Conservation (phyloP, 2,797 vertebrate genomes). For the Scolopax rusticola region DNA sequence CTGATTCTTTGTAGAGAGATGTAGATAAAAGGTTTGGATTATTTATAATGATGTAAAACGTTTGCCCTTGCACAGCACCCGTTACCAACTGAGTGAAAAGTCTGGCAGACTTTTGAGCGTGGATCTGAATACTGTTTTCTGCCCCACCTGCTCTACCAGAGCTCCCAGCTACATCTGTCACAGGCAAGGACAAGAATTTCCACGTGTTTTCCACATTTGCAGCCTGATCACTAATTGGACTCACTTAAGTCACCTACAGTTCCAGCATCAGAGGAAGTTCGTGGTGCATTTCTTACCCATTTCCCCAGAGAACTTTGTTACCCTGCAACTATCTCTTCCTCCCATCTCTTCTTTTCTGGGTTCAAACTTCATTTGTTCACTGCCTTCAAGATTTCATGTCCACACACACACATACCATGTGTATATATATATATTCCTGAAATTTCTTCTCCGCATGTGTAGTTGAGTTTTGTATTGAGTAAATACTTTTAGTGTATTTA, state of each 20-base stretch:
- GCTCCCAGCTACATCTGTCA: neutral
- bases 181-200: neutral
- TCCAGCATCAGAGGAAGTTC: neutral
- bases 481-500: neutral
- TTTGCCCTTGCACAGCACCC: neutral
- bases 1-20: neutral
- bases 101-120: neutral
- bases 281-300: rapidly evolving
- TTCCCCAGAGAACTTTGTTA: neutral
- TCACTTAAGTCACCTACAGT: neutral
- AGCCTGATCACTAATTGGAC: neutral
- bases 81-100: neutral
- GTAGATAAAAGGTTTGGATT: neutral
- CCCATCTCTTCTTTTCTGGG: neutral
- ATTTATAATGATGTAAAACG: neutral
- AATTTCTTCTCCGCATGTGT: neutral
- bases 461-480: neutral
- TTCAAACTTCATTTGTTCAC: neutral
- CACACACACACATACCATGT: too few relatives aligned
- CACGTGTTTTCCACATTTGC: neutral
- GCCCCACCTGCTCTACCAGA: neutral
- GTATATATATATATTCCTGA: rapidly evolving
- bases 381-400: neutral
- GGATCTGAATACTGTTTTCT: neutral
- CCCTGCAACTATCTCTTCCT: neutral